Conservation (phyloP, 2,888 invertebrate genomes). For the Sarcophaga variegata region DNA sequence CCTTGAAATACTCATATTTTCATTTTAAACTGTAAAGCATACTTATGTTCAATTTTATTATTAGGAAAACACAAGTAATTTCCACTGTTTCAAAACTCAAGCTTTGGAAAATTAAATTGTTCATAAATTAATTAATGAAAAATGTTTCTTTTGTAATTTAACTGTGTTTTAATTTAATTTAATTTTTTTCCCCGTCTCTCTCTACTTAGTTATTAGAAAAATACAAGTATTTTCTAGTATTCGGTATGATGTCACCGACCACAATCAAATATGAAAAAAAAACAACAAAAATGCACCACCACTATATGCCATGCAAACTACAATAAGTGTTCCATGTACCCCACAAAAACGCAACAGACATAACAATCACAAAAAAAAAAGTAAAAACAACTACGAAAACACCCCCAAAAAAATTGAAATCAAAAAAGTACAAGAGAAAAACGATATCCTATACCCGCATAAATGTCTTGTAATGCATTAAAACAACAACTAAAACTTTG, state of each 20-base stretch:
- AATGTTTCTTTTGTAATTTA: not conserved
- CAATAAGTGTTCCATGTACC: not conserved
- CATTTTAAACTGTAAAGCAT: too few species aligned
- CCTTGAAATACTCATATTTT: too few species aligned
- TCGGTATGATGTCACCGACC: constrained; percentile 55
- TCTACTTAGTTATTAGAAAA: not conserved
- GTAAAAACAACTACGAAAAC: not conserved
- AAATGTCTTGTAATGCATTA: not conserved
- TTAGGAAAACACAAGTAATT: too few species aligned
- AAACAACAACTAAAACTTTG: not conserved
- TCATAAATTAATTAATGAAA: too few species aligned
- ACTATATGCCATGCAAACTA: constrained; percentile 23
- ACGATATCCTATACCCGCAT: not conserved
- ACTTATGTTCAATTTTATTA: too few species aligned
- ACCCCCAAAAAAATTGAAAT: not conserved
- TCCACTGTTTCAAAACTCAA: too few species aligned
- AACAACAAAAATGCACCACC: constrained; percentile 50
- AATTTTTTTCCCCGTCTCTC: not conserved
- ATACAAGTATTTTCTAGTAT: constrained; percentile 6
- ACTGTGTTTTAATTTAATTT: not conserved
- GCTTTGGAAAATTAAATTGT: too few species aligned
- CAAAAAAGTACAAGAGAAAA: not conserved
- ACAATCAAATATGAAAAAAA: constrained; percentile 14
- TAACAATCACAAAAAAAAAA: not conserved
- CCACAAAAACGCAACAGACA: not conserved